Evolutionary conservation across 2,888 invertebrate genomes (phyloP).

Genomic region (Lepas anatifera): DNA sequence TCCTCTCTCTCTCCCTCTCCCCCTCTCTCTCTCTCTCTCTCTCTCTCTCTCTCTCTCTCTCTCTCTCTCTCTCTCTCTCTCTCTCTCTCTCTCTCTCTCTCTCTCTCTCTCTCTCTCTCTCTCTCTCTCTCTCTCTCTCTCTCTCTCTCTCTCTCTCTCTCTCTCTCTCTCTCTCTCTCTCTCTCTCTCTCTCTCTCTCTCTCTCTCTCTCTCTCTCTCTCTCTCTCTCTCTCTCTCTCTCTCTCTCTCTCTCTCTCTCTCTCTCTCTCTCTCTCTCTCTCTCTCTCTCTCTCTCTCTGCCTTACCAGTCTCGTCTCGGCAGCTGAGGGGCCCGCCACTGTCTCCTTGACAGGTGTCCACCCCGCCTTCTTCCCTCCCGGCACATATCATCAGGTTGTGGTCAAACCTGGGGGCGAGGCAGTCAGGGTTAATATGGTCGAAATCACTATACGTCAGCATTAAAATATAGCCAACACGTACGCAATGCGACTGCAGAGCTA

Average conservation of each 20-base stretch:
- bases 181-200: not conserved
- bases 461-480: not conserved
- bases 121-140: too few relatives aligned
- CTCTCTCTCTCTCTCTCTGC: not conserved
- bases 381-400: not conserved
- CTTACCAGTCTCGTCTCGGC: not conserved
- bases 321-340: slow-evolving; percentile 5
- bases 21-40: too few relatives aligned
- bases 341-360: not conserved
- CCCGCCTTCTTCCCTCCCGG: not conserved
- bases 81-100: too few relatives aligned
- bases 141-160: too few relatives aligned
- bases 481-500: too few relatives aligned
- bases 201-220: not conserved
- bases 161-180: too few relatives aligned
- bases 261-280: not conserved
- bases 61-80: too few relatives aligned
- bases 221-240: not conserved
- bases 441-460: not conserved
- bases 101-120: too few relatives aligned
- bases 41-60: too few relatives aligned
- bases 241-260: not conserved
- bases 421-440: not conserved
- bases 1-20: too few relatives aligned
- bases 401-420: not conserved